Base-by-base conservation (phyloP, 2,113 vertebrate genomes). In the Cyanoliseus patagonus region DNA sequence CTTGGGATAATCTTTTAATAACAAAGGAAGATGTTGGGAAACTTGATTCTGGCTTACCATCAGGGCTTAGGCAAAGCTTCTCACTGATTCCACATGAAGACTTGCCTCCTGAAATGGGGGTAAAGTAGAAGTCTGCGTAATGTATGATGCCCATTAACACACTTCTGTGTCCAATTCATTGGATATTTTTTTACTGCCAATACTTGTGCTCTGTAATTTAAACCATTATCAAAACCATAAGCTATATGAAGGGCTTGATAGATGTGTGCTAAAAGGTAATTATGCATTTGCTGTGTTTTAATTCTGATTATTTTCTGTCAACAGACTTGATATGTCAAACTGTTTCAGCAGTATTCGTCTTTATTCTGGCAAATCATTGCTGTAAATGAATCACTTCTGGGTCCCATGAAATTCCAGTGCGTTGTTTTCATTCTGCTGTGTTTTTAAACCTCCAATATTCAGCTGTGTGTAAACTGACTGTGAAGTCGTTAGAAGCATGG, bases 221-320 rank as follows among this genome's bases (percentile, higher is more conserved):
- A 92, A 81, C 33, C 16, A 53, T 92, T 90, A 52, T 28, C 52
- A 86, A 88, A 96, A 37, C 14, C 37, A 18, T 61, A 72, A 83
- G 15, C 64, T 81, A 11, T 62, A 27, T 5, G 10, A 88, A 90
- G 22, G 86, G 7, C 73, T 90, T 67, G 63, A 64, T n/a, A 88
- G 69, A 86, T 76, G 2, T 30, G 69, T 70, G 55, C 57, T 84
- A 93, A 91, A 93, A 76, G 37, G 74, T 70, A 92, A 84, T 96
- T 79, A 79, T 42, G 12, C 57, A 62, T 93, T 94, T 92, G 35
- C 88, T 85, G 14, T 95, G 24, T 79, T 95, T 92, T 89, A 87
- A 91, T 89, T 92, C 51, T 86, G 84, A 85, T 92, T 78, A 79
- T 92, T 95, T 95, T 93, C 80, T 73, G 30, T 67, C 77, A 84